Conservation (phyloP, 92 coral and sea anemone species). For the Scolanthus callimorphus region DNA sequence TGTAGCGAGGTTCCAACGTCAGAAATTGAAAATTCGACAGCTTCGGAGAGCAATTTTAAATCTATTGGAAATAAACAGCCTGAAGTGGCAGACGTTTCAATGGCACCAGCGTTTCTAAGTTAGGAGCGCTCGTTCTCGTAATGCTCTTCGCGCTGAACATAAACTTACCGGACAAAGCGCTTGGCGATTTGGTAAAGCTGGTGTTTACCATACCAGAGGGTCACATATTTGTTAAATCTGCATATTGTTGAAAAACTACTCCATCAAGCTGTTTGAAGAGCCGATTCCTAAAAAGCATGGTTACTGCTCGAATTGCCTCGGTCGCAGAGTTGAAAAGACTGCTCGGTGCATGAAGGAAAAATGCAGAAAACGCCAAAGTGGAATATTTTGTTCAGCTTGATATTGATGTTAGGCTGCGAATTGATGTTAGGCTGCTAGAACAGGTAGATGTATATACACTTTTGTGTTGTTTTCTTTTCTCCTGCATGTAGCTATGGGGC, state of each 20-base stretch:
- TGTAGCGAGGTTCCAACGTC: too few species aligned
- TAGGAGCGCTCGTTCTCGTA: slow-evolving; percentile 41
- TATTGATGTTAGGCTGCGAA: slow-evolving; percentile 27
- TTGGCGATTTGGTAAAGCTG: slow-evolving; percentile 43
- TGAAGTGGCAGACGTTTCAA: slow-evolving; percentile 27
- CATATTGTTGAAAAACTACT: slow-evolving; percentile 49
- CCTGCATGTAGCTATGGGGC: too few species aligned
- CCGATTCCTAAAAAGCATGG: slow-evolving; percentile 40
- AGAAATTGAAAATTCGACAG: too few species aligned
- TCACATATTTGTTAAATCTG: slow-evolving; percentile 47
- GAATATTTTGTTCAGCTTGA: slow-evolving; percentile 33
- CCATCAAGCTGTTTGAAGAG: slow-evolving; percentile 46
- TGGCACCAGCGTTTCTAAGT: slow-evolving; percentile 37
- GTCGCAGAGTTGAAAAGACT: slow-evolving; percentile 10
- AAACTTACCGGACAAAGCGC: slow-evolving; percentile 48
- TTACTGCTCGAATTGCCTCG: slow-evolving; percentile 44
- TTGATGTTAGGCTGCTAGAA: too few species aligned
- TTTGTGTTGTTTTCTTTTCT: too few species aligned
- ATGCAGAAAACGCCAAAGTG: slow-evolving; percentile 21
- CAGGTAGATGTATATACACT: too few species aligned
- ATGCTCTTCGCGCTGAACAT: slow-evolving; percentile 49
- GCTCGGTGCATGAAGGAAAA: slow-evolving; percentile 20
- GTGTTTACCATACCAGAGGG: slow-evolving; percentile 34
- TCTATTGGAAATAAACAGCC: too few species aligned
- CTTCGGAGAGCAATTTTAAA: too few species aligned